Percentiles rank a stretch among this genome's conserved stretches.
These are phyloP conservation scores for Gryllus longicercus DNA, from an alignment of 2,888 invertebrate genomes.

Conservation along the genomic window DNA sequence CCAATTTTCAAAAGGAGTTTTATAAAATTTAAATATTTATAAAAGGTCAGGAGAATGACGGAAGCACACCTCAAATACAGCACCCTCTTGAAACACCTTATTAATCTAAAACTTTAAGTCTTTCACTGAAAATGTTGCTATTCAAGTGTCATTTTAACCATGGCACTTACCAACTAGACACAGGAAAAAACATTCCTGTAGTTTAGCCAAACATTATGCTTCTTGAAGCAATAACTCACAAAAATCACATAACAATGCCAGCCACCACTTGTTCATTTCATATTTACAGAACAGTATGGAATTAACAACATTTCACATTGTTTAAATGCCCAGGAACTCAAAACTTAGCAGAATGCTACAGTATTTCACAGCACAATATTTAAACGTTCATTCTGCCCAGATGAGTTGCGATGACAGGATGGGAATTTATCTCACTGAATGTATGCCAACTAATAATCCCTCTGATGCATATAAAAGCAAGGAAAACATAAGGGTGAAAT, in stretches of 20 bases:
- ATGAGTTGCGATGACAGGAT: not conserved
- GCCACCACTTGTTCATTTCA: not conserved
- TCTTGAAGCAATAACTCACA: not conserved
- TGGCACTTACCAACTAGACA: not conserved
- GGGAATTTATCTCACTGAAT: conserved; percentile 10
- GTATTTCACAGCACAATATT: conserved; percentile 1
- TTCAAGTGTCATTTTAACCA: not conserved
- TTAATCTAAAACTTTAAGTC: not conserved
- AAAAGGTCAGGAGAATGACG: too few species aligned
- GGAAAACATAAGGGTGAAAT: not conserved
- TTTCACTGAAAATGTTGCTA: not conserved
- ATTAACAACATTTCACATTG: not conserved
- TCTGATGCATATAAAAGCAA: not conserved
- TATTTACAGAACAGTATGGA: conserved; percentile 7
- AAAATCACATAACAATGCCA: not conserved
- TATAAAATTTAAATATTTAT: too few species aligned
- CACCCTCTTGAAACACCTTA: not conserved
- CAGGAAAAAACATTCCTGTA: not conserved
- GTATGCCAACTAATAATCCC: not conserved
- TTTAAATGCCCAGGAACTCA: conserved; percentile 4
- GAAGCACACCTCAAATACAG: not conserved
- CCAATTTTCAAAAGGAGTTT: too few species aligned
- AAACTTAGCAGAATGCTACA: not conserved
- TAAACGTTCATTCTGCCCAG: not conserved
- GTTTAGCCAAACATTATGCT: conserved; percentile 7